Conservation (phyloP, 2,797 vertebrate genomes). For the Echeneis naucrates region DNA sequence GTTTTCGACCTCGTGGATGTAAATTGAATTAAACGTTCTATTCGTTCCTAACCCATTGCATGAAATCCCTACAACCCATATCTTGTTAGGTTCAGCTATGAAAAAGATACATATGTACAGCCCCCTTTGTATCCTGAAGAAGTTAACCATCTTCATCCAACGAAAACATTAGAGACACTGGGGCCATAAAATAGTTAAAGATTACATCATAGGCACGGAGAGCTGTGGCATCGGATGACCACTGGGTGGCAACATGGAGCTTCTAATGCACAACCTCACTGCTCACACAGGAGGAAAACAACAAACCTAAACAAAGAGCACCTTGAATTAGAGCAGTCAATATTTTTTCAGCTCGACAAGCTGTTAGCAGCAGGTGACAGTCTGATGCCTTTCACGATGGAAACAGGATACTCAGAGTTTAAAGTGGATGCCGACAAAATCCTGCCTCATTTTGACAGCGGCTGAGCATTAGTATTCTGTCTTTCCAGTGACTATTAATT, state of each 20-base stretch:
- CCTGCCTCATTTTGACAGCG: not conserved
- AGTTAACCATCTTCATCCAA: not conserved
- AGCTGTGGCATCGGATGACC: conserved; percentile 50
- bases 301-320: conserved; percentile 64
- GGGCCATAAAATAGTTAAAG: conserved; percentile 70
- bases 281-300: conserved; percentile 44
- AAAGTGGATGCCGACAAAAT: conserved; percentile 1
- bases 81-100: not conserved
- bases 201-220: conserved; percentile 69
- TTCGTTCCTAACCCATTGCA: not conserved
- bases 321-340: not conserved
- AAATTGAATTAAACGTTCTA: conserved; percentile 5
- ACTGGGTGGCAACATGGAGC: conserved; percentile 76
- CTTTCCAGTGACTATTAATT: conserved; percentile 13
- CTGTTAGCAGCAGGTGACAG: not conserved
- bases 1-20: not conserved
- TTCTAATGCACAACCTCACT: not conserved
- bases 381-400: not conserved
- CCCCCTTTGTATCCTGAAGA: not conserved
- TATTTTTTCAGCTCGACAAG: not conserved
- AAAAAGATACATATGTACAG: not conserved
- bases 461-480: not conserved
- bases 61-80: not conserved
- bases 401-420: conserved; percentile 1
- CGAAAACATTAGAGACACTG: not conserved